Percentiles rank a stretch among this genome's conserved stretches.
Conservation (phyloP, 2,888 invertebrate genomes). For the Empis livida region DNA sequence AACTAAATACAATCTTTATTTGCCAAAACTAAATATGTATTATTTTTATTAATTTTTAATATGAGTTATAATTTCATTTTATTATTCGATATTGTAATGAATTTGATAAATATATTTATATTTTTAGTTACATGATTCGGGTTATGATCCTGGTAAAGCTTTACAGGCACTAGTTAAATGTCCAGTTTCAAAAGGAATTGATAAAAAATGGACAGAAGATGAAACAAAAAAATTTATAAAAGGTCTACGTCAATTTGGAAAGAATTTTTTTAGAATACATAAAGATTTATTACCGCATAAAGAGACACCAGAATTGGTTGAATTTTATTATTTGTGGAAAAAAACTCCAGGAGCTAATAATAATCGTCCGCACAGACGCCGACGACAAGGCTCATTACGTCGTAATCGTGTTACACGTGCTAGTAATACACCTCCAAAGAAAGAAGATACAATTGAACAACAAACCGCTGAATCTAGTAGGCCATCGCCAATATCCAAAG, state of each 20-base stretch:
- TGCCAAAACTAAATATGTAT: too few relatives aligned
- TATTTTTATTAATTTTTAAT: background rate
- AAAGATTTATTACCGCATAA: constrained; percentile 94
- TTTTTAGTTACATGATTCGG: constrained; percentile 78
- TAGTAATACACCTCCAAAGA: constrained; percentile 64
- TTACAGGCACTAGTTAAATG: constrained; percentile 93
- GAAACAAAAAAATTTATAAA: constrained; percentile 97
- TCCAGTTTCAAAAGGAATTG: constrained; percentile 92
- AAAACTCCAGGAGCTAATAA: constrained; percentile 97
- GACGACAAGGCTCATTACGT: constrained; percentile 74
- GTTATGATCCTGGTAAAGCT: constrained; percentile 93
- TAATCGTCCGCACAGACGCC: constrained; percentile 84
- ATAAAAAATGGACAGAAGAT: constrained; percentile 97
- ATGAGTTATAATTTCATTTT: background rate
- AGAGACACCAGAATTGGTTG: constrained; percentile 93
- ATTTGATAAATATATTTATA: background rate
- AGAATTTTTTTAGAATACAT: constrained; percentile 95
- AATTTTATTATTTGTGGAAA: constrained; percentile 99
- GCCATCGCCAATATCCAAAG: constrained; percentile 56
- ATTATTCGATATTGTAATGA: background rate
- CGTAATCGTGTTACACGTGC: constrained; percentile 72
- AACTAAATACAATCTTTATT: too few relatives aligned
- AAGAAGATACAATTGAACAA: constrained; percentile 56
- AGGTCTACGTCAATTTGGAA: constrained; percentile 95
- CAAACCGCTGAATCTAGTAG: constrained; percentile 35